These are phyloP conservation scores for Himalopsyche kuldschensis DNA, from an alignment of 2,888 invertebrate genomes.

Conservation along the genomic window DNA sequence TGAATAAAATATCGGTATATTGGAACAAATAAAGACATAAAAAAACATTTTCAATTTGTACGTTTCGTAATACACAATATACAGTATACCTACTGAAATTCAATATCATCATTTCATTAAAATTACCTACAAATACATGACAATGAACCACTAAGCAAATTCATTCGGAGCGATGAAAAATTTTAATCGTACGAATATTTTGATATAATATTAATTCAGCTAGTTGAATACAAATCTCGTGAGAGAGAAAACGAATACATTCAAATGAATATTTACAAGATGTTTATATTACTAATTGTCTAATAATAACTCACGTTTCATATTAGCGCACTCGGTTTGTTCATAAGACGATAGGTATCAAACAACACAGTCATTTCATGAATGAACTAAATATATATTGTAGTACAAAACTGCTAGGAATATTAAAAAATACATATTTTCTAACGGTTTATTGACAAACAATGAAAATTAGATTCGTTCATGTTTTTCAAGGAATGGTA, in stretches of 20 bases:
- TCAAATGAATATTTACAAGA: slow-evolving; percentile 31
- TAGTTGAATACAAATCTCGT: slow-evolving; percentile 36
- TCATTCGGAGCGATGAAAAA: slow-evolving; percentile 31
- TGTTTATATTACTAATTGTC: slow-evolving; percentile 16
- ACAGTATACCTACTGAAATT: slow-evolving; percentile 2
- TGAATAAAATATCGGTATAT: too few species aligned
- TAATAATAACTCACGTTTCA: slow-evolving; percentile 3
- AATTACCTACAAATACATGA: slow-evolving; percentile 29
- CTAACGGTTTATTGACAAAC: too few species aligned
- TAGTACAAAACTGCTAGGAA: background rate
- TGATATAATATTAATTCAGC: slow-evolving; percentile 28
- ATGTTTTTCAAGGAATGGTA: too few species aligned
- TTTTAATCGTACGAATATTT: slow-evolving; percentile 18
- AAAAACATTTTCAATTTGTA: background rate
- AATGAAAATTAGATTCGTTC: too few species aligned
- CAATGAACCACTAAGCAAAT: slow-evolving; percentile 36
- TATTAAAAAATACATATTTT: background rate
- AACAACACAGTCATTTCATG: background rate
- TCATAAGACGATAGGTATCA: background rate
- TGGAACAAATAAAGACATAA: too few species aligned
- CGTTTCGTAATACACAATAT: background rate
- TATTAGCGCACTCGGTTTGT: background rate
- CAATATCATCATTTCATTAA: slow-evolving; percentile 31
- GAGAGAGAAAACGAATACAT: slow-evolving; percentile 34
- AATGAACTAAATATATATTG: background rate